These are phyloP conservation scores for Sinocyclocheilus maitianheensis DNA, from an alignment of 2,113 vertebrate genomes.

Conservation along the genomic window DNA sequence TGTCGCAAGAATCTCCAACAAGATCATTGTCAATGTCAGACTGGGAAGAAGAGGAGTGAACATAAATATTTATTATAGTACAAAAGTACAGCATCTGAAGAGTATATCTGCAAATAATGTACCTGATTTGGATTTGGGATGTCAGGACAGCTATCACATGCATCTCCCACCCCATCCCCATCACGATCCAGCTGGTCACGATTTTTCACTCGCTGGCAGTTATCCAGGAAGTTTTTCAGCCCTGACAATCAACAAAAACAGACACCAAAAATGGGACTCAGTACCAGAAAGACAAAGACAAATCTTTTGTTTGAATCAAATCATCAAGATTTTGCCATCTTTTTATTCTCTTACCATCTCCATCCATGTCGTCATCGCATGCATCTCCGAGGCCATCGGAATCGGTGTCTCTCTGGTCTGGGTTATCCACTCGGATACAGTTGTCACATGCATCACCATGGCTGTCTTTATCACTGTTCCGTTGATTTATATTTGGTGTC, in stretches of 20 bases:
- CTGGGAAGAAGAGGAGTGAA: conserved; percentile 74
- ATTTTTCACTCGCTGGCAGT: conserved; percentile 89
- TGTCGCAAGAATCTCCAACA: conserved; percentile 97
- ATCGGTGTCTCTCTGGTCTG: conserved; percentile 95
- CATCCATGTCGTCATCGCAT: conserved; percentile 98
- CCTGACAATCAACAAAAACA: conserved; percentile 70
- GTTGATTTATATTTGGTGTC: conserved; percentile 88
- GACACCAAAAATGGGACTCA: not conserved
- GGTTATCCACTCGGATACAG: conserved; percentile 84
- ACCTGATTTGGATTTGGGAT: conserved; percentile 96
- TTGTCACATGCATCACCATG: conserved; percentile 97
- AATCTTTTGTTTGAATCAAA: not conserved
- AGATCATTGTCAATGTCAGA: conserved; percentile 95
- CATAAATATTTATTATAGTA: not conserved
- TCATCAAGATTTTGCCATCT: not conserved
- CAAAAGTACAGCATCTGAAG: not conserved
- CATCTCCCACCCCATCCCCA: conserved; percentile 84
- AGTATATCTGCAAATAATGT: not conserved
- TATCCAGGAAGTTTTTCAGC: conserved; percentile 94
- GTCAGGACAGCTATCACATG: conserved; percentile 78
- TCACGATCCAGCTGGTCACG: conserved; percentile 86
- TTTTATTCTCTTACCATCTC: conserved; percentile 68
- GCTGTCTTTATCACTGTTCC: conserved; percentile 90
- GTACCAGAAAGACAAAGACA: not conserved
- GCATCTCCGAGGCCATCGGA: conserved; percentile 90